Evolutionary conservation across 2,888 invertebrate species (phyloP).

Genomic region (Antitype chi): DNA sequence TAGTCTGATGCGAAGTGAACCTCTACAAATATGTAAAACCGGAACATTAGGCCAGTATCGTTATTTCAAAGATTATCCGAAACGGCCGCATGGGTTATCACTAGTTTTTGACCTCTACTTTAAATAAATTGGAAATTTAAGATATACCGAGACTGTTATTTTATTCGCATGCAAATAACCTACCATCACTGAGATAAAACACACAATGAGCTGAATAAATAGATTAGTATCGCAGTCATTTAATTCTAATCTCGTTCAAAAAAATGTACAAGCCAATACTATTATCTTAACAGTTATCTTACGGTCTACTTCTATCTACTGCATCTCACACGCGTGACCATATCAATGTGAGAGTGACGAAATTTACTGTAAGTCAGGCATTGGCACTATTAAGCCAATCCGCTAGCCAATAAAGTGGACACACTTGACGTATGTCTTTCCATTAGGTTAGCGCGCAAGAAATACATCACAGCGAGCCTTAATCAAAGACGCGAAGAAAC

Average conservation of each 20-base stretch:
- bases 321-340: conserved; percentile 55
- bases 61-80: conserved; percentile 46
- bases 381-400: conserved; percentile 87
- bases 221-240: conserved; percentile 61
- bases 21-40: conserved; percentile 39
- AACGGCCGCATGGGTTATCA: conserved; percentile 33
- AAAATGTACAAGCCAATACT: conserved; percentile 49
- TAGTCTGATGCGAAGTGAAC: conserved; percentile 4
- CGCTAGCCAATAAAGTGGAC: conserved; percentile 88
- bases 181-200: conserved; percentile 73
- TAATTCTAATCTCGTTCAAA: conserved; percentile 61
- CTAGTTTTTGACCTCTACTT: conserved; percentile 56
- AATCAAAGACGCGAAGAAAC: conserved; percentile 88
- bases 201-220: conserved; percentile 71
- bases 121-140: conserved; percentile 69
- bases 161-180: conserved; percentile 79
- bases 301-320: conserved; percentile 51
- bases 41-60: conserved; percentile 27
- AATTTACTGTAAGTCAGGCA: conserved; percentile 79
- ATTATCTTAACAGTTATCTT: conserved; percentile 58
- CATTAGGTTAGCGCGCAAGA: conserved; percentile 89
- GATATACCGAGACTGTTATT: conserved; percentile 71
- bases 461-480: conserved; percentile 88
- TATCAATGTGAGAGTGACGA: conserved; percentile 75
- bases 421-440: conserved; percentile 90